phyloP scores from a whole-genome alignment of 1,140 invertebrate genomes.

The Zaprionus taronus region DNA sequence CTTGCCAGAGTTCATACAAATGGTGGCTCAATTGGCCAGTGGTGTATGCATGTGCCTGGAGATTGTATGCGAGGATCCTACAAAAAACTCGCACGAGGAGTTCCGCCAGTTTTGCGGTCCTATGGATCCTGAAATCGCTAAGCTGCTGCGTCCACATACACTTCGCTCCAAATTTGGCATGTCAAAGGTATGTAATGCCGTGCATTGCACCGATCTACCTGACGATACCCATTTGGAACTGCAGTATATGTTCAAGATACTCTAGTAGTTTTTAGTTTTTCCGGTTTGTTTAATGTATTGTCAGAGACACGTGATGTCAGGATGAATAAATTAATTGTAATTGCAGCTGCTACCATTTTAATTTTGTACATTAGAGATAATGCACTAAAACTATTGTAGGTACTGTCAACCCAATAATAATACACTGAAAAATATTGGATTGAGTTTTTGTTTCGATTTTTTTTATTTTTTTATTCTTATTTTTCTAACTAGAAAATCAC shows the following conservation, averaged over 20 bases:
- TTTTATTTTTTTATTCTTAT: not conserved
- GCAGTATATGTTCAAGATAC: conserved; percentile 92
- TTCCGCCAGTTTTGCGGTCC: conserved; percentile 95
- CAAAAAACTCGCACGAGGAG: conserved; percentile 86
- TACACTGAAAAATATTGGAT: not conserved
- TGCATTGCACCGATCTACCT: conserved; percentile 96
- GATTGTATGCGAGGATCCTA: conserved; percentile 88
- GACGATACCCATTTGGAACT: conserved; percentile 94
- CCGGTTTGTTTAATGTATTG: conserved; percentile 26
- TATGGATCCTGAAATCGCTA: conserved; percentile 94
- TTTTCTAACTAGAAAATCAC: not conserved
- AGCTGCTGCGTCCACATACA: conserved; percentile 92
- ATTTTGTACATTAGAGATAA: not conserved
- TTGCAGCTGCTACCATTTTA: not conserved
- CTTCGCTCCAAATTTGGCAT: conserved; percentile 93
- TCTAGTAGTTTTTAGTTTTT: conserved; percentile 80
- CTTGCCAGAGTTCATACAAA: conserved; percentile 92
- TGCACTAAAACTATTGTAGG: not conserved
- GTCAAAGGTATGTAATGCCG: conserved; percentile 93
- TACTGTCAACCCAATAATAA: not conserved
- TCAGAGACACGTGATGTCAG: conserved; percentile 18
- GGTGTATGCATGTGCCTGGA: conserved; percentile 95
- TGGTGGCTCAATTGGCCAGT: conserved; percentile 92
- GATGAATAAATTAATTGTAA: conserved; percentile 69
- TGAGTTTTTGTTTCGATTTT: not conserved